phyloP scores from a whole-genome alignment of 2,113 vertebrate species.

The Gorsachius goisagi region DNA sequence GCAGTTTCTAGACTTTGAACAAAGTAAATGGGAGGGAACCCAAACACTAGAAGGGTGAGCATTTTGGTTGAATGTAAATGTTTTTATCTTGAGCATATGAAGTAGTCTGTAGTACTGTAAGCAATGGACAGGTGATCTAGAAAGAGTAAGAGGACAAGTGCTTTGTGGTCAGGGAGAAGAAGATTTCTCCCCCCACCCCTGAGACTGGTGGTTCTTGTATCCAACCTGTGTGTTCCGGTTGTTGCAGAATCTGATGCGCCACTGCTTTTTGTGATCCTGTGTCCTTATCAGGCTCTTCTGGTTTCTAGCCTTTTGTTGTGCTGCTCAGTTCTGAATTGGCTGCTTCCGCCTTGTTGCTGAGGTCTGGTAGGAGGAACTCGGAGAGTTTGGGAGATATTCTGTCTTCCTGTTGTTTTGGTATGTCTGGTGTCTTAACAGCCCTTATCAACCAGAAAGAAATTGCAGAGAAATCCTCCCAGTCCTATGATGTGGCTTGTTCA shows the following conservation, averaged over 20 bases:
- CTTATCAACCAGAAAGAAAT: background rate
- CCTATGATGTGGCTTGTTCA: background rate
- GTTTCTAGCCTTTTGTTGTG: background rate
- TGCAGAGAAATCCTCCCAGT: background rate
- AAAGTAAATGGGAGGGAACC: background rate
- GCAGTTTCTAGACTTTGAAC: background rate
- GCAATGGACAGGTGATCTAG: background rate
- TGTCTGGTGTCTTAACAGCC: background rate
- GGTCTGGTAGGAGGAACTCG: background rate
- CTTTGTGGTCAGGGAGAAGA: background rate
- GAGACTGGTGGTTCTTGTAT: background rate
- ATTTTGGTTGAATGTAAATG: background rate
- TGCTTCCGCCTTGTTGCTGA: background rate
- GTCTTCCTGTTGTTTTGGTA: background rate
- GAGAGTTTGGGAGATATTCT: background rate
- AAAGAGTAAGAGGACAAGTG: background rate
- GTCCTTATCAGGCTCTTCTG: background rate
- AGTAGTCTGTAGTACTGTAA: background rate
- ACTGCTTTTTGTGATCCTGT: background rate
- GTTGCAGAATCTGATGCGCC: background rate
- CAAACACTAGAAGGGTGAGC: background rate
- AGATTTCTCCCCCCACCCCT: too few relatives aligned
- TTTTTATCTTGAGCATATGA: background rate
- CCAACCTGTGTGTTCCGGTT: background rate
- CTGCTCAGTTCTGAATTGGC: background rate